Evolutionary conservation across 2,113 vertebrate genomes (phyloP).

Genomic region (Equus przewalskii): DNA sequence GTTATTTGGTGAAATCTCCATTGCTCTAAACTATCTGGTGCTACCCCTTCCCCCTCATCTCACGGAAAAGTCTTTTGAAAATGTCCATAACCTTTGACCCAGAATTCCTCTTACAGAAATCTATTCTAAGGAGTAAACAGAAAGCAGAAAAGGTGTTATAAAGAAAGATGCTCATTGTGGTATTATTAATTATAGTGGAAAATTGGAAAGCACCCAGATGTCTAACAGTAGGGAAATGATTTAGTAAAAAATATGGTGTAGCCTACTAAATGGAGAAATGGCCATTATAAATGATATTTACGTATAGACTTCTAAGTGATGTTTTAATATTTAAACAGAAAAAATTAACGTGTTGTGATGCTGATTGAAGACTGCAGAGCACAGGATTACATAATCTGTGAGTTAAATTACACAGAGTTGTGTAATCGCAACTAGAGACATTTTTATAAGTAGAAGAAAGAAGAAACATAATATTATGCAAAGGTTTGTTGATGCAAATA

Average conservation of each 20-base stretch:
- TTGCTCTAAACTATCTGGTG: background rate
- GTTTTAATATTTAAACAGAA: background rate
- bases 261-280: conserved; percentile 19
- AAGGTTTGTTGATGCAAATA: background rate
- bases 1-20: background rate
- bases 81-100: background rate
- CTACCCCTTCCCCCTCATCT: background rate
- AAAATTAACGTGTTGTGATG: background rate
- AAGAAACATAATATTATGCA: background rate
- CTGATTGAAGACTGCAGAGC: background rate
- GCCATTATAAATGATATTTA: background rate
- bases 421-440: background rate
- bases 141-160: conserved; percentile 1
- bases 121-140: background rate
- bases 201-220: background rate
- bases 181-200: conserved; percentile 40
- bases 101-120: background rate
- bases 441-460: background rate
- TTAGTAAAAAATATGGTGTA: conserved; percentile 20
- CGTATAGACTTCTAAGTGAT: background rate
- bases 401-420: background rate
- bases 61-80: conserved; percentile 18
- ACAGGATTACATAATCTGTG: background rate
- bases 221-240: background rate
- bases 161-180: background rate